These are phyloP conservation scores for Platalea minor DNA, from an alignment of 2,797 vertebrate species.

Conservation along the genomic window DNA sequence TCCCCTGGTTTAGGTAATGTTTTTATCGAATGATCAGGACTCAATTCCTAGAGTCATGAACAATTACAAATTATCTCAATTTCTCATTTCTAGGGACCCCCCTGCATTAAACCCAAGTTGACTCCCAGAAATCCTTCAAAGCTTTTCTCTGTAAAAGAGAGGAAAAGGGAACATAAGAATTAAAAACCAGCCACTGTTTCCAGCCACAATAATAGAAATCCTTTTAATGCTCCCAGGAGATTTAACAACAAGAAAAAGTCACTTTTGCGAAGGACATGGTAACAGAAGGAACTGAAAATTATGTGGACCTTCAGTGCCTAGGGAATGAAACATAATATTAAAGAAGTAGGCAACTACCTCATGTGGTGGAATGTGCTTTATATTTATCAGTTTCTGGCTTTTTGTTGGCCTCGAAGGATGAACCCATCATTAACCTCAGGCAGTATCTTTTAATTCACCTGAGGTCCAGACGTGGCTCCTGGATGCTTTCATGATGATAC, in stretches of 20 bases:
- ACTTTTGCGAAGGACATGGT: neutral
- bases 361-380: neutral
- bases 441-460: neutral
- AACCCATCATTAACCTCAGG: constrained; percentile 3
- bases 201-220: neutral
- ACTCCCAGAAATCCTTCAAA: neutral
- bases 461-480: neutral
- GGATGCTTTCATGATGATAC: neutral
- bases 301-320: neutral
- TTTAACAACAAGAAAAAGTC: neutral
- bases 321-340: constrained; percentile 3
- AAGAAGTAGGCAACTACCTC: neutral
- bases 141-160: neutral
- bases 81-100: neutral
- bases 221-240: neutral
- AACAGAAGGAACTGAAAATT: constrained; percentile 14
- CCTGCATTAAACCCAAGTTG: neutral
- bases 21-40: neutral
- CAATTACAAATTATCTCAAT: neutral
- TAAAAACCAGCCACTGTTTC: neutral
- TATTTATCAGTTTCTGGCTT: constrained; percentile 2
- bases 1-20: neutral
- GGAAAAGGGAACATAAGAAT: neutral
- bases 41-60: neutral
- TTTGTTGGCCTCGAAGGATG: neutral